phyloP scores from a whole-genome alignment of 2,888 invertebrate species.

The Scaptomyza polygonia region DNA sequence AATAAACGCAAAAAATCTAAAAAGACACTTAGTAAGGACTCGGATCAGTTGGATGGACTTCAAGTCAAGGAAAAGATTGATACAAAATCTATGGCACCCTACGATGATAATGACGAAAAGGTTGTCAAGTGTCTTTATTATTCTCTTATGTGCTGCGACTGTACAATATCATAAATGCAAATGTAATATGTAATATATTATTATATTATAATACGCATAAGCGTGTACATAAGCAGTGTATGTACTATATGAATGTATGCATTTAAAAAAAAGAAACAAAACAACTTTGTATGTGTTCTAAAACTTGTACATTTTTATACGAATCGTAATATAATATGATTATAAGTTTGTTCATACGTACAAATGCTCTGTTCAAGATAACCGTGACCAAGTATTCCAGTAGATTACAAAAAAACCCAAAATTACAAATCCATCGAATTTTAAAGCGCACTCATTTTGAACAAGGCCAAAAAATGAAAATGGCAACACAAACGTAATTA shows the following conservation, averaged over 20 bases:
- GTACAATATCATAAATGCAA: conserved; percentile 81
- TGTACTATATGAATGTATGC: conserved; percentile 37
- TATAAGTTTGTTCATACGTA: conserved; percentile 20
- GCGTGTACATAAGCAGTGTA: conserved; percentile 21
- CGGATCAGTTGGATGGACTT: conserved; percentile 75
- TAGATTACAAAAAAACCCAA: conserved; percentile 8
- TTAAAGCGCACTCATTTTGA: conserved; percentile 22
- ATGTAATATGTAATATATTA: conserved; percentile 18
- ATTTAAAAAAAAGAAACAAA: conserved; percentile 34
- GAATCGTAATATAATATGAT: conserved; percentile 24
- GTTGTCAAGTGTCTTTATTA: conserved; percentile 84
- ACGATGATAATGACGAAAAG: conserved; percentile 78
- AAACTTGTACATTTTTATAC: conserved; percentile 36
- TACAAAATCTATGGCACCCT: conserved; percentile 39
- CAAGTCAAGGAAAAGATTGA: conserved; percentile 53
- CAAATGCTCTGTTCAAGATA: conserved; percentile 10
- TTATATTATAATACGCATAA: conserved; percentile 18
- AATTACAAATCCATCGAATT: conserved; percentile 31
- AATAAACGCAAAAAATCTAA: conserved; percentile 79
- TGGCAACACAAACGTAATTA: not conserved
- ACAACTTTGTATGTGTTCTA: conserved; percentile 43
- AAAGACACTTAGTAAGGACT: conserved; percentile 51
- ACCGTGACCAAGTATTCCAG: conserved; percentile 20
- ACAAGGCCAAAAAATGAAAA: conserved; percentile 4
- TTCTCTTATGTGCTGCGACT: conserved; percentile 84